Evolutionary conservation across 2,797 vertebrate genomes (phyloP), one percentile per base, ranked within the genome.

Genomic region (Nyctalus aviator): DNA sequence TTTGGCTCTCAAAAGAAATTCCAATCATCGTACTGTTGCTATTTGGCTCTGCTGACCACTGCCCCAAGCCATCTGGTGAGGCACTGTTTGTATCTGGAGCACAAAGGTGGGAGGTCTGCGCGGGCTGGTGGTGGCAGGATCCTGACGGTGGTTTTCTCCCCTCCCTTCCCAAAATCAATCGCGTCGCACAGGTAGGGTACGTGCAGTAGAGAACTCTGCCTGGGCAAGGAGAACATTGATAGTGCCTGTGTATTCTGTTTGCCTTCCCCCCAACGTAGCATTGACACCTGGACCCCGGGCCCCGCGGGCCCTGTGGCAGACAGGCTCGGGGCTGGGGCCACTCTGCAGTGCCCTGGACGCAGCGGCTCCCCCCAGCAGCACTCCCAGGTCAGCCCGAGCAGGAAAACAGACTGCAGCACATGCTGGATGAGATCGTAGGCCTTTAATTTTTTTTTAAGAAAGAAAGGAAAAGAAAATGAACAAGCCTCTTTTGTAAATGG

Each of bases 401-500:
- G 27, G 59, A 53, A 17, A 76, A 69, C 84, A 73, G 94, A 0
- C 72, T 69, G 77, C 95, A 48, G 95, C 92, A 57, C 62, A 66
- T 21, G 46, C 97, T 96, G 92, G 85, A 83, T 88, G 95, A 64
- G 85, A 93, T 94, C 92, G 96, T 97, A 96, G 96, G 97, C 84
- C 97, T 86, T 94, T 92, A 69, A 75, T 92, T 94, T 95, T 96
- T 96, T 97, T 90, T 17, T 20, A 55, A 55, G 53, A 55, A 90
- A 94, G 88, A 73, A 83, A 94, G 66, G 90, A 78, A 95, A 92
- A 95, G 98, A 97, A 98, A 97, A 98, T 98, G 98, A 96, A 98
- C 23, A 75, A 97, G 75, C 94, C 96, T 93, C 98, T 98, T 98
- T 98, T 99, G 98, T 98, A 98, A 98, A 98, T 99, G 98, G 97